Conservation (phyloP, 2,888 invertebrate species). For the Disparrhopalites patrizii region DNA sequence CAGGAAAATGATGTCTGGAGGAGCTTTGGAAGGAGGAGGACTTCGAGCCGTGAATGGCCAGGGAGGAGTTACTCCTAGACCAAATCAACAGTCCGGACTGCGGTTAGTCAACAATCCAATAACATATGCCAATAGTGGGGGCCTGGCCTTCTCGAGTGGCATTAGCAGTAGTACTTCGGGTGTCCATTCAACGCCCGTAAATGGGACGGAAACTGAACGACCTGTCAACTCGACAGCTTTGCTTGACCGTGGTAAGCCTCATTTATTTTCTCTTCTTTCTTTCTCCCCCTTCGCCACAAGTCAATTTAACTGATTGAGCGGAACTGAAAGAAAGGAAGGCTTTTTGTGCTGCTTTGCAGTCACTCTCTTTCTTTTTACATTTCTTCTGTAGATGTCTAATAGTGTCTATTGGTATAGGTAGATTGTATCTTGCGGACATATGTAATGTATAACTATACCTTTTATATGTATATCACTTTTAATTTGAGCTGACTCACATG, state of each 20-base stretch:
- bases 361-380: no score
- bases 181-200: not conserved
- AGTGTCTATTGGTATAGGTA: no score
- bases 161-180: not conserved
- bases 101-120: not conserved
- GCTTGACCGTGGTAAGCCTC: slow-evolving; percentile 23
- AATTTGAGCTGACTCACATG: no score
- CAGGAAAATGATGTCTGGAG: not conserved
- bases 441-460: no score
- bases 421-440: no score
- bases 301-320: slow-evolving; percentile 27
- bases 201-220: slow-evolving; percentile 24
- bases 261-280: slow-evolving; percentile 10
- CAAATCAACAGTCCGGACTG: no score
- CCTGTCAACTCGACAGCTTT: slow-evolving; percentile 12
- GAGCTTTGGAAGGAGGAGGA: slow-evolving; percentile 3
- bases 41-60: not conserved
- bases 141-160: not conserved
- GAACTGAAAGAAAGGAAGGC: slow-evolving; percentile 8
- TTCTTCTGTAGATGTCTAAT: no score
- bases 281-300: no score
- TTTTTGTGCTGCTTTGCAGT: no score
- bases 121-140: slow-evolving; percentile 2
- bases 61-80: slow-evolving; percentile 16
- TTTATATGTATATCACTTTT: no score